These are phyloP conservation scores for Linnaemya vulpina DNA, from an alignment of 2,888 invertebrate species.

Conservation along the genomic window DNA sequence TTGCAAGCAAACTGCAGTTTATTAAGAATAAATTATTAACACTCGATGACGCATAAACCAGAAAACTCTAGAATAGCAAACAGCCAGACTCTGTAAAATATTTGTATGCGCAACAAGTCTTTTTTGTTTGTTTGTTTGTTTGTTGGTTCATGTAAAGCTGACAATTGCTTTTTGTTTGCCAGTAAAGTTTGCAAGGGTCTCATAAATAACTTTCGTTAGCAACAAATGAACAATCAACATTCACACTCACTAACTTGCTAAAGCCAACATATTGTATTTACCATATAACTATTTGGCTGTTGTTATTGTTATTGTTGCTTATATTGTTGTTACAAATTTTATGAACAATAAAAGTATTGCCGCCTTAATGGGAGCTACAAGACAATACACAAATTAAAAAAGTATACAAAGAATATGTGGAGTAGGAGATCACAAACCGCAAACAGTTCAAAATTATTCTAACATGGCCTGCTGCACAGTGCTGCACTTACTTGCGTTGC, in stretches of 20 bases:
- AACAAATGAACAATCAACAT: conserved; percentile 28
- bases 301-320: conserved; percentile 16
- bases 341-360: conserved; percentile 53
- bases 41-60: conserved; percentile 72
- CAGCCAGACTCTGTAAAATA: conserved; percentile 19
- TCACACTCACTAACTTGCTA: neutral
- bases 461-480: conserved; percentile 31
- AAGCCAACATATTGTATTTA: conserved; percentile 7
- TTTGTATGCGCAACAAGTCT: conserved; percentile 49
- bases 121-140: no score
- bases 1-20: conserved; percentile 49
- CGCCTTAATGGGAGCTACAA: conserved; percentile 44
- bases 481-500: conserved; percentile 28
- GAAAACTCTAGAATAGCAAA: conserved; percentile 23
- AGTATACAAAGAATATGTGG: conserved; percentile 4
- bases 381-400: conserved; percentile 27
- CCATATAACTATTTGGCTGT: neutral
- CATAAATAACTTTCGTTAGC: conserved; percentile 69
- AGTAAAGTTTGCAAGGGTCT: conserved; percentile 38
- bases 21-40: conserved; percentile 72
- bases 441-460: conserved; percentile 50
- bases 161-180: conserved; percentile 25
- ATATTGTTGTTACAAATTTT: conserved; percentile 43
- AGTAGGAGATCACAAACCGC: conserved; percentile 1
- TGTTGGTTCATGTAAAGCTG: conserved; percentile 16